Base-by-base conservation (phyloP, 2,888 invertebrate genomes). In the Pinctada fucata region DNA sequence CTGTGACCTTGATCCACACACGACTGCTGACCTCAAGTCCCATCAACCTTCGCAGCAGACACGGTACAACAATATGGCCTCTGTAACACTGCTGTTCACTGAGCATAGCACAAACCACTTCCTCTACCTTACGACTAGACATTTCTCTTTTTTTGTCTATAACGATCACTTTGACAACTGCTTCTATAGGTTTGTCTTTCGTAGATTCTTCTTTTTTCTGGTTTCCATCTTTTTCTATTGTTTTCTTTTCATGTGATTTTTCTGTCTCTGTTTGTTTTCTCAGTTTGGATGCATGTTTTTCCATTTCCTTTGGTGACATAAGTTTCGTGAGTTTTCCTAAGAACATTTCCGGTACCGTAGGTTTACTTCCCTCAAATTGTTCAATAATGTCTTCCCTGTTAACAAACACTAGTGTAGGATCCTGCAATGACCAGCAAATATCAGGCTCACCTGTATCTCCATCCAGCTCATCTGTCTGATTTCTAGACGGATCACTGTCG, bases 61-160 rank as follows among this genome's bases (percentile, higher is more conserved):
- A 88, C 2, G 89, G 87, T 10, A 91, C 78, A 16, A 90, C 81
- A 71, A 90, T 86, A 83, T 90, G 90, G 79, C 88, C 89, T 58
- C 76, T 66, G 2, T 84, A 51, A 58, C 87, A 76, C 6, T 85
- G 84, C 78, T 88, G 88, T 65, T 88, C 84, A 48, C 80, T 76
- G 8, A 88, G 76, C 4, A 89, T 74, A 31, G 82, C 79, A 74
- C 82, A 72, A 0, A 87, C 82, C 65, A 86, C 80, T 4, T 76
- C 72, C 4, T 82, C 75, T 80, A 83, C 88, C 1, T 75, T 72
- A 16, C 84, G 79, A 47, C 83, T 80, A 58, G 86, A 82, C 48
- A 85, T 65, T 49, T 83, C 82, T 5, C 85, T 82, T 68, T 86
- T 81, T 58, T 84, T 80, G 65, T 89, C 88, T 16, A 89, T 82